Evolutionary conservation across 2,888 invertebrate genomes (phyloP).

Genomic region (Macrophya annulata): DNA sequence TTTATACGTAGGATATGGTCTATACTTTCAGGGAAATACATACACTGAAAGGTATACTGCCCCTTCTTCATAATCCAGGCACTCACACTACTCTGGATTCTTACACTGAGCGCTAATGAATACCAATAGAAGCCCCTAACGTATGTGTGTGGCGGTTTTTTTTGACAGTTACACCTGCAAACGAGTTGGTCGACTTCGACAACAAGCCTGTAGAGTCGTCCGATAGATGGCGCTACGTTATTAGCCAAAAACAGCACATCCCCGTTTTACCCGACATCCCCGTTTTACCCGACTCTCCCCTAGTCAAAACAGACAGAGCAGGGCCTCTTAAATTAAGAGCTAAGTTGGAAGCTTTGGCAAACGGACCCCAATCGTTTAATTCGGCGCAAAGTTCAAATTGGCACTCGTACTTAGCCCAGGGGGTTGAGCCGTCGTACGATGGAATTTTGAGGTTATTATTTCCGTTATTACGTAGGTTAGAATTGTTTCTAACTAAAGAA

Average conservation of each 20-base stretch:
- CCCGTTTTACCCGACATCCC: background rate
- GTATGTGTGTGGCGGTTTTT: background rate
- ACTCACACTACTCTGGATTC: background rate
- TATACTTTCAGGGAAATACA: constrained; percentile 5
- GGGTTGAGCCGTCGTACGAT: too few relatives aligned
- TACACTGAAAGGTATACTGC: background rate
- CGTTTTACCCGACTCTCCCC: constrained; percentile 13
- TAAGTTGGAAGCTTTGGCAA: too few relatives aligned
- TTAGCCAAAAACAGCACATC: background rate
- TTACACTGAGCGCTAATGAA: background rate
- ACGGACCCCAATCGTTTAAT: too few relatives aligned
- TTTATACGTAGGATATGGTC: constrained; percentile 25
- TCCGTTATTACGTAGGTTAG: too few relatives aligned
- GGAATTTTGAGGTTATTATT: too few relatives aligned
- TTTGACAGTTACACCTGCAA: background rate
- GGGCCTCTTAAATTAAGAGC: too few relatives aligned
- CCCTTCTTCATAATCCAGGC: background rate
- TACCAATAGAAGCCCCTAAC: background rate
- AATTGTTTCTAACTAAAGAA: too few relatives aligned
- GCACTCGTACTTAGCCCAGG: too few relatives aligned
- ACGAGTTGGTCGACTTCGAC: background rate
- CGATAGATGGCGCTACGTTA: background rate
- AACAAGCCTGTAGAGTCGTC: background rate
- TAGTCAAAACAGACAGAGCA: too few relatives aligned
- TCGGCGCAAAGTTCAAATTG: too few relatives aligned